Percentiles rank a stretch among this genome's conserved stretches.
phyloP scores from a whole-genome alignment of 2,888 invertebrate species.

The Dendrolimus pini region DNA sequence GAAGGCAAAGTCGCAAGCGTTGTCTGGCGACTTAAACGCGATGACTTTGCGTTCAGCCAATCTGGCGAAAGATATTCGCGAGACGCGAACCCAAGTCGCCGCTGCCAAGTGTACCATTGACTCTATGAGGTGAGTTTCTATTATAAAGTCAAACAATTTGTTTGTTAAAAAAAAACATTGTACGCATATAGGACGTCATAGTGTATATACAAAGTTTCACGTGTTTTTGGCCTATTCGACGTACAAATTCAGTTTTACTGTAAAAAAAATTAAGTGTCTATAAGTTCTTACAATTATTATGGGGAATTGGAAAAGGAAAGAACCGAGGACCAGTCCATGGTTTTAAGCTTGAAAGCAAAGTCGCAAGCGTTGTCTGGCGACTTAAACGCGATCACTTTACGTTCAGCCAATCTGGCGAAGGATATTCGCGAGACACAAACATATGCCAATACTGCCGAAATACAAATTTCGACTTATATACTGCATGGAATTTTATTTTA shows the following conservation, averaged over 20 bases:
- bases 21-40: constrained; percentile 86
- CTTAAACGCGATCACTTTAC: constrained; percentile 76
- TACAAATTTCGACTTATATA: too few species aligned
- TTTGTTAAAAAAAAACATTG: too few species aligned
- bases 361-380: constrained; percentile 90
- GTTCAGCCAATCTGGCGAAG: constrained; percentile 43
- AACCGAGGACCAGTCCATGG: constrained; percentile 88
- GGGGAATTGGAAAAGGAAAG: constrained; percentile 92
- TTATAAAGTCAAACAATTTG: too few species aligned
- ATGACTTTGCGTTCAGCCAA: constrained; percentile 48
- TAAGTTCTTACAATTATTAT: too few species aligned
- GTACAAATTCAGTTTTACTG: too few species aligned
- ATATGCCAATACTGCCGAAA: constrained; percentile 92
- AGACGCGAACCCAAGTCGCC: constrained; percentile 85
- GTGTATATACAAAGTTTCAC: too few species aligned
- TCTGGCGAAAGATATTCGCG: constrained; percentile 55
- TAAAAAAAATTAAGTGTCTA: too few species aligned
- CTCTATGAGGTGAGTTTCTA: constrained; percentile 82
- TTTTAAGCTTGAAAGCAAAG: constrained; percentile 89
- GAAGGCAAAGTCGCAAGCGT: constrained; percentile 90
- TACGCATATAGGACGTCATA: too few species aligned
- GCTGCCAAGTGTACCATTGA: constrained; percentile 97
- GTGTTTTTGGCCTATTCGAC: too few species aligned
- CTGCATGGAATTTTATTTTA: too few species aligned
- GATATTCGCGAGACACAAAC: constrained; percentile 72